These are phyloP conservation scores for Ctenodactylus gundi DNA, from an alignment of 2,113 vertebrate species.

Conservation along the genomic window DNA sequence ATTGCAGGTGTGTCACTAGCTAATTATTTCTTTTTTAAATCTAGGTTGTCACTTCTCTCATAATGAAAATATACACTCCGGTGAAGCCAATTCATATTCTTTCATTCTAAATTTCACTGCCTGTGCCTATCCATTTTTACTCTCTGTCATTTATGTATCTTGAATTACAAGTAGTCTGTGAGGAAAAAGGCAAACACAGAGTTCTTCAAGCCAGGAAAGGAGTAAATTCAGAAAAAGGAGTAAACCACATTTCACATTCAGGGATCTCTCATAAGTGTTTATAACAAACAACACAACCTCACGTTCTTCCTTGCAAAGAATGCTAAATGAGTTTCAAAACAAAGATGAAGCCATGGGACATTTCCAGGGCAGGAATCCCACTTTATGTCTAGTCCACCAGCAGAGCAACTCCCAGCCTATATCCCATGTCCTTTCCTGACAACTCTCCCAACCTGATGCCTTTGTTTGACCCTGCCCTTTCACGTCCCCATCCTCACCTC, in stretches of 20 bases:
- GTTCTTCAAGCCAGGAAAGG: not conserved
- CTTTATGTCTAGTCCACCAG: not conserved
- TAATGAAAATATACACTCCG: constrained; percentile 33
- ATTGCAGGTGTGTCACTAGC: constrained; percentile 25
- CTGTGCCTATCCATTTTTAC: constrained; percentile 5
- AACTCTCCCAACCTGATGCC: too few species aligned
- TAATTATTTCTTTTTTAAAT: constrained; percentile 39
- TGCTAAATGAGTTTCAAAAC: not conserved
- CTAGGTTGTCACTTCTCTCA: not conserved
- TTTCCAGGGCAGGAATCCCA: not conserved
- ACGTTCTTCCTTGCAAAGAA: not conserved
- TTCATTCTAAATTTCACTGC: constrained; percentile 43
- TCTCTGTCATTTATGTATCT: not conserved
- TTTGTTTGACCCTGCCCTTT: not conserved
- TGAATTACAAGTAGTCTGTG: constrained; percentile 32
- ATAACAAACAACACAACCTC: not conserved
- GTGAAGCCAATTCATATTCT: constrained; percentile 53
- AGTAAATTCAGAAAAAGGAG: not conserved
- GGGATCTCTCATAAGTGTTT: too few species aligned
- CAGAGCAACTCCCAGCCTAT: too few species aligned
- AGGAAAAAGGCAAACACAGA: not conserved
- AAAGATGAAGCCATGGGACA: not conserved
- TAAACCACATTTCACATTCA: too few species aligned
- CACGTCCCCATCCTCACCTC: not conserved
- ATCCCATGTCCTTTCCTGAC: too few species aligned